Evolutionary conservation across 2,888 invertebrate genomes (phyloP).

Genomic region (Watsonalla cultraria): DNA sequence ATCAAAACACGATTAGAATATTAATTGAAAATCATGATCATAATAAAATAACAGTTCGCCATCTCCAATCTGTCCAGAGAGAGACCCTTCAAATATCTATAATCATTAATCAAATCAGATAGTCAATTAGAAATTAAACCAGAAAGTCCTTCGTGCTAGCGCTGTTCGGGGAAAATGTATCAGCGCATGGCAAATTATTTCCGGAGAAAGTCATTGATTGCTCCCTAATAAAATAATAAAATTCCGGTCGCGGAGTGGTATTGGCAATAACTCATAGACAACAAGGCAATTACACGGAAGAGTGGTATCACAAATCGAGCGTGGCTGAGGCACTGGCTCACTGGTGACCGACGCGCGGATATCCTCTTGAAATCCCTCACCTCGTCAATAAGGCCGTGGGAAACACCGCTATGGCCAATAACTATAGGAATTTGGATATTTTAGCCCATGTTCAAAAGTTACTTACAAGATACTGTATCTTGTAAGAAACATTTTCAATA

Average conservation of each 20-base stretch:
- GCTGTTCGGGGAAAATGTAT: background rate
- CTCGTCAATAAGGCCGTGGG: constrained; percentile 35
- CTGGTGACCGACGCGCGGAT: constrained; percentile 28
- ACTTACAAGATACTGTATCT: too few relatives aligned
- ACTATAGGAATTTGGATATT: too few relatives aligned
- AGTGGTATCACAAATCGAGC: constrained; percentile 40
- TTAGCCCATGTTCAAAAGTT: too few relatives aligned
- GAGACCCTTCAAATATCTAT: too few relatives aligned
- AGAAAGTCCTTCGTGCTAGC: background rate
- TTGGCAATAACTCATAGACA: constrained; percentile 31
- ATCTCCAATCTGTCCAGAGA: too few relatives aligned
- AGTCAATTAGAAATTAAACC: too few relatives aligned
- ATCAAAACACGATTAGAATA: background rate
- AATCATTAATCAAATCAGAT: too few relatives aligned
- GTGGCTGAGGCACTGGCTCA: constrained; percentile 25
- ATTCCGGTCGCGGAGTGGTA: constrained; percentile 12
- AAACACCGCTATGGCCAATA: constrained; percentile 8
- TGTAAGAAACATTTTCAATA: too few relatives aligned
- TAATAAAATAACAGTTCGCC: too few relatives aligned
- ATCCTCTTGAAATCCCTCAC: constrained; percentile 26
- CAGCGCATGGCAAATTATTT: background rate
- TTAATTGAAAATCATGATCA: too few relatives aligned
- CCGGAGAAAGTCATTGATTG: constrained; percentile 2
- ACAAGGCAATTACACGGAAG: constrained; percentile 52
- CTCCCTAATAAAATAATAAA: constrained; percentile 11